A percentile compares a stretch with the other conserved stretches of the same genome.
phyloP scores from a whole-genome alignment of 2,888 invertebrate genomes.

The Apodemia duryi region DNA sequence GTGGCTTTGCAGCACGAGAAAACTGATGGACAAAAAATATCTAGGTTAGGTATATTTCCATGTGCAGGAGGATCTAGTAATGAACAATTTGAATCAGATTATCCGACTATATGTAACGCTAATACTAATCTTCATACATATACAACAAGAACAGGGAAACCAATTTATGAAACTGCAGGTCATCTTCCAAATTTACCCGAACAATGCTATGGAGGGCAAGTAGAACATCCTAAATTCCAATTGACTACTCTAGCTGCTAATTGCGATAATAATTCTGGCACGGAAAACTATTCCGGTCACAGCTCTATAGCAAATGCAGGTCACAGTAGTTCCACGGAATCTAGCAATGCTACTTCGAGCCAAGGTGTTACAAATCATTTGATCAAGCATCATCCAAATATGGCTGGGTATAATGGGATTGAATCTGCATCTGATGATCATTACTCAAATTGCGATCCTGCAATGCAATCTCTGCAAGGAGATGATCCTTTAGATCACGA shows the following conservation, averaged over 20 bases:
- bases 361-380: slow-evolving; percentile 74
- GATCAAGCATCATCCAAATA: slow-evolving; percentile 71
- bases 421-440: slow-evolving; percentile 75
- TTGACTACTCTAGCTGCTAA: slow-evolving; percentile 76
- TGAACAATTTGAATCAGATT: slow-evolving; percentile 89
- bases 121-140: slow-evolving; percentile 92
- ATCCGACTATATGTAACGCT: slow-evolving; percentile 91
- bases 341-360: slow-evolving; percentile 73
- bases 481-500: slow-evolving; percentile 74
- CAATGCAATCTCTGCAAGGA: slow-evolving; percentile 70
- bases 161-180: slow-evolving; percentile 83
- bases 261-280: slow-evolving; percentile 81
- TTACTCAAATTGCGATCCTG: slow-evolving; percentile 75
- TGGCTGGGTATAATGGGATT: slow-evolving; percentile 67
- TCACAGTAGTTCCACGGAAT: slow-evolving; percentile 75
- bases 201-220: slow-evolving; percentile 64
- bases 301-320: slow-evolving; percentile 78
- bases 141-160: slow-evolving; percentile 87
- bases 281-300: slow-evolving; percentile 82
- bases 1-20: slow-evolving; percentile 85
- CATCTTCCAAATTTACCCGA: slow-evolving; percentile 64
- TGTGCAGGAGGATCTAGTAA: slow-evolving; percentile 91
- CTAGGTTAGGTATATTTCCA: slow-evolving; percentile 89
- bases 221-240: slow-evolving; percentile 70
- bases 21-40: slow-evolving; percentile 81